Evolutionary conservation across 1,140 invertebrate species (phyloP), one percentile per base, ranked within the genome.

Genomic region (Doryteuthis pealeii): DNA sequence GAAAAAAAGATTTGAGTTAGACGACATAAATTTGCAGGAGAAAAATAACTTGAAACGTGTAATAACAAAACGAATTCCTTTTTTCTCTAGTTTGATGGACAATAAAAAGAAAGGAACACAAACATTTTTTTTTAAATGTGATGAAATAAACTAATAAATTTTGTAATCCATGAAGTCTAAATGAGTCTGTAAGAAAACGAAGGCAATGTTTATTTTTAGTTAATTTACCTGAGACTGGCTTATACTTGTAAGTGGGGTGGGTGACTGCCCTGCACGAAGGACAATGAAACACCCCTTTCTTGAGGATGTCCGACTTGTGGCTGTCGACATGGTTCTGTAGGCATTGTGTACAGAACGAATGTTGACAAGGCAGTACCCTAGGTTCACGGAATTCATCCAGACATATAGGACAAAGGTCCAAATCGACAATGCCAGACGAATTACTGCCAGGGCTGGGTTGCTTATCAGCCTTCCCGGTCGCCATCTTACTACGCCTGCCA

Each of bases 311-410:
- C 18, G 22, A n/a, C 26, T 62, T 62, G 54, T 62, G 10, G 18
- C 54, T 62, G 54, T 62, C 54, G 26, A 62, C 54, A 28, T 62
- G 54, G 54, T 62, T 62, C 26, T 62, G 54, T 22, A 62, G 54
- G 18, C 54, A 62, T 28, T 62, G 54, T 28, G 26, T 62, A 62
- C 54, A 62, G 26, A 62, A 62, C 26, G 54, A 62, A 22, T 62
- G 54, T 28, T 62, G 54, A 18, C 54, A 62, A 62, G 54, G 54
- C 26, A 62, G 26, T 2, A 62, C 54, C 18, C 54, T 22, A 18
- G 54, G 54, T 8, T 62, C 54, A n/a, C 54, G 18, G 54, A 62
- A 62, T 62, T 62, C 54, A 28, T 62, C 54, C 5, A 62, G 54
- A 62, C 54, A 62, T 22, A 62, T 62, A 5, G 54, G 54, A 28